Conservation (phyloP, 2,888 invertebrate species). For the Lacanobia oleracea region DNA sequence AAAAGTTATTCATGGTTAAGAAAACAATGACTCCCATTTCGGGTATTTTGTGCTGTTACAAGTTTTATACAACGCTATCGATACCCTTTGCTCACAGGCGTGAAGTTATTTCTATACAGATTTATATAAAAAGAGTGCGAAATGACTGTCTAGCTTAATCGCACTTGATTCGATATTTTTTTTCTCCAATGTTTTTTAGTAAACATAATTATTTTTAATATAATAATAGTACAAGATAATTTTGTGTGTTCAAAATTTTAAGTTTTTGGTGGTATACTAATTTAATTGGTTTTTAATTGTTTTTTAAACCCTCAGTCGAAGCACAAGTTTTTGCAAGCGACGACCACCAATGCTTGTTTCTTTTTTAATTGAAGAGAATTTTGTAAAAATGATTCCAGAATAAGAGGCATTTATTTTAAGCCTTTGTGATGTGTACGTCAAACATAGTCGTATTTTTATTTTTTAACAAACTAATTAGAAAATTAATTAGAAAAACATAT, state of each 20-base stretch:
- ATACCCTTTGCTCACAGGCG: not conserved
- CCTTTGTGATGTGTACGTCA: not conserved
- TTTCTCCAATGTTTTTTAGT: constrained; percentile 15
- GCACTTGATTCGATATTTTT: constrained; percentile 6
- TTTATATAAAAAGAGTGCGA: constrained; percentile 28
- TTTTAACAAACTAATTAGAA: not conserved
- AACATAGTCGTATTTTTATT: not conserved
- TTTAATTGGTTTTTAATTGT: not conserved
- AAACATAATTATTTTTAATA: constrained; percentile 28
- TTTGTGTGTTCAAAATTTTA: constrained; percentile 47
- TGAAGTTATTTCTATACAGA: constrained; percentile 32
- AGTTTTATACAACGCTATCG: too few species aligned
- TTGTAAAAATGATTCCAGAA: constrained; percentile 36
- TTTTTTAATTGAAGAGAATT: constrained; percentile 5
- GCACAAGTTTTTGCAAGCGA: not conserved
- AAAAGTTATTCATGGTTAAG: too few species aligned
- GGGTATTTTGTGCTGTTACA: too few species aligned
- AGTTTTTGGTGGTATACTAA: constrained; percentile 13
- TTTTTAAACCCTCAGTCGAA: constrained; percentile 8
- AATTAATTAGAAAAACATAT: too few species aligned
- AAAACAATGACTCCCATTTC: too few species aligned
- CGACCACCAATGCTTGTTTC: constrained; percentile 15
- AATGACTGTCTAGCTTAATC: constrained; percentile 26
- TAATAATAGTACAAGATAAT: constrained; percentile 44
- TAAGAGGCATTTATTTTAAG: constrained; percentile 48